Conservation (phyloP, 2,888 invertebrate species). For the Noctuana brunneofusca region DNA sequence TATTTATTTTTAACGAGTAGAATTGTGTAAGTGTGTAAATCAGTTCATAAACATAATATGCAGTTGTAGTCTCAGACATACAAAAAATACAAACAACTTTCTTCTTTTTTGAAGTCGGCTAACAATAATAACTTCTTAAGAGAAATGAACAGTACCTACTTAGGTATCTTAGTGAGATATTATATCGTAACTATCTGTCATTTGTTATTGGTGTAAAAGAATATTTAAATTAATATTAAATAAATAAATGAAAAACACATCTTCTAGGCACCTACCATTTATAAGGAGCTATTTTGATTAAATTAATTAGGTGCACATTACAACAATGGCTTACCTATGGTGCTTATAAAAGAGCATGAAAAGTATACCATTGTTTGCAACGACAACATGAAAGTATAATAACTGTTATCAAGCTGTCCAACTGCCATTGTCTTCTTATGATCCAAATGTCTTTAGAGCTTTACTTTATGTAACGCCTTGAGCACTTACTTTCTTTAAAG, state of each 20-base stretch:
- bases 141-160: no score
- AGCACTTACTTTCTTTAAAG: conserved; percentile 22
- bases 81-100: no score
- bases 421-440: conserved; percentile 25
- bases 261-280: neutral
- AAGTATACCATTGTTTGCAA: conserved; percentile 26
- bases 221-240: neutral
- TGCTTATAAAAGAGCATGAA: conserved; percentile 27
- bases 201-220: no score
- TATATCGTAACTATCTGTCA: no score
- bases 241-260: neutral
- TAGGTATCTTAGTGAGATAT: no score
- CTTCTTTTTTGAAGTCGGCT: no score
- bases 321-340: conserved; percentile 30
- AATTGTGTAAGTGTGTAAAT: no score
- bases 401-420: conserved; percentile 31
- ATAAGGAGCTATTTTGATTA: conserved; percentile 18
- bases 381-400: conserved; percentile 31
- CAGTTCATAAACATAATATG: no score
- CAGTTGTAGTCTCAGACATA: no score
- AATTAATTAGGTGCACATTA: conserved; percentile 21
- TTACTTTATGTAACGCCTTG: conserved; percentile 32
- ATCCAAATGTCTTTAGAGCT: conserved; percentile 32
- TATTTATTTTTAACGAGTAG: no score
- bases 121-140: no score